Percentiles rank a stretch among this genome's conserved stretches.
Evolutionary conservation across 2,888 invertebrate genomes (phyloP).

Genomic region (Oscheius sp.): DNA sequence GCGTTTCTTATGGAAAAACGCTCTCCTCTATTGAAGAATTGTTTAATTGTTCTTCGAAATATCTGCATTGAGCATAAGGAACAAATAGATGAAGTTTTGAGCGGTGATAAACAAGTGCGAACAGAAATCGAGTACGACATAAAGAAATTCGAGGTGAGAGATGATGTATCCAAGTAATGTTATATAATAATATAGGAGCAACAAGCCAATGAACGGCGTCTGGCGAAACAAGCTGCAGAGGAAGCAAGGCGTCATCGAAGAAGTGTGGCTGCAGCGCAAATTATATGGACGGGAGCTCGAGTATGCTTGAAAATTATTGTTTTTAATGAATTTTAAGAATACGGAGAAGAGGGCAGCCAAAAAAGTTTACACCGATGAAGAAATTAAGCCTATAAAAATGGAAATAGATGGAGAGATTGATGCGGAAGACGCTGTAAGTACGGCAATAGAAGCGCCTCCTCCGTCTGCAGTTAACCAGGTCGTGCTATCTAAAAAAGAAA

Average conservation of each 20-base stretch:
- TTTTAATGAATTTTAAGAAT: not conserved
- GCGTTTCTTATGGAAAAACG: conserved; percentile 42
- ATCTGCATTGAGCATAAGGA: conserved; percentile 47
- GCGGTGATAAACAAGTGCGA: conserved; percentile 46
- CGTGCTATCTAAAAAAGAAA: not conserved
- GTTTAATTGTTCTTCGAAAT: conserved; percentile 37
- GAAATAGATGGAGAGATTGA: conserved; percentile 10
- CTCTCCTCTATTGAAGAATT: conserved; percentile 26
- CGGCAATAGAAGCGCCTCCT: not conserved
- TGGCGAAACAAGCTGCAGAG: conserved; percentile 6
- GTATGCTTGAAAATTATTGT: not conserved
- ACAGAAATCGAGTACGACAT: conserved; percentile 50
- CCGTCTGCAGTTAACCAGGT: not conserved
- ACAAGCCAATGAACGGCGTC: not conserved
- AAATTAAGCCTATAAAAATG: not conserved
- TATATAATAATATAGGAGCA: conserved; percentile 29
- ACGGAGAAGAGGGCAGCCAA: not conserved
- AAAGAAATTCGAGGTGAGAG: conserved; percentile 38
- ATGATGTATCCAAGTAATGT: no score
- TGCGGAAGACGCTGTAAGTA: not conserved
- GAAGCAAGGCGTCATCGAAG: not conserved
- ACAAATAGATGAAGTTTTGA: conserved; percentile 48
- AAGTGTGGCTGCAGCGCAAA: conserved; percentile 5
- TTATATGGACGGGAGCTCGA: not conserved
- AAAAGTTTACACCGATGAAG: not conserved